These are phyloP conservation scores for Diabrotica balteata DNA, from an alignment of 2,888 invertebrate species.

Conservation along the genomic window DNA sequence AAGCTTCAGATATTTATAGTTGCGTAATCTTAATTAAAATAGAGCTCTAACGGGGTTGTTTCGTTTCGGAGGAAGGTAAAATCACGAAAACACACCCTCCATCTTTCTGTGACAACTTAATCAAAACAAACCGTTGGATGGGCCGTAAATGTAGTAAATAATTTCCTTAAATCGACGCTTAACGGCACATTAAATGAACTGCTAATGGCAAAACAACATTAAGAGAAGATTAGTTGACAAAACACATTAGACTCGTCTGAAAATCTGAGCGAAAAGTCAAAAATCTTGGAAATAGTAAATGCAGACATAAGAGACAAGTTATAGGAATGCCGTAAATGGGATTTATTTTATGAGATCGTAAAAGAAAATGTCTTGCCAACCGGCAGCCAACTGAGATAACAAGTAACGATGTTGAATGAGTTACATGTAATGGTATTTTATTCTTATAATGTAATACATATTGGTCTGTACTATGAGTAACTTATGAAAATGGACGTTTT, in stretches of 20 bases:
- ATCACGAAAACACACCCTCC: background rate
- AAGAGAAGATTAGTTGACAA: slow-evolving; percentile 32
- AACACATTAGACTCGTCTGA: slow-evolving; percentile 28
- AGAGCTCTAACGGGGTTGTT: background rate
- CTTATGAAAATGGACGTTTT: no score
- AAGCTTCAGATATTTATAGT: background rate
- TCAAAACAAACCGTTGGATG: slow-evolving; percentile 30
- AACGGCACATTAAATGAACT: slow-evolving; percentile 30
- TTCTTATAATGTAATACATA: slow-evolving; percentile 8
- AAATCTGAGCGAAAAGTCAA: slow-evolving; percentile 36
- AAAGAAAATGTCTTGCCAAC: slow-evolving; percentile 45
- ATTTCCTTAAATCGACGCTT: slow-evolving; percentile 29
- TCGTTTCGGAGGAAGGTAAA: background rate
- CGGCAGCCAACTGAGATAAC: slow-evolving; percentile 46
- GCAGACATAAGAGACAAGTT: slow-evolving; percentile 33
- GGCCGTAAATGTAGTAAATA: slow-evolving; percentile 29
- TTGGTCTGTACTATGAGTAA: no score
- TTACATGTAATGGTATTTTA: slow-evolving; percentile 32
- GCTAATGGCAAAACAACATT: slow-evolving; percentile 38
- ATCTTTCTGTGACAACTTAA: slow-evolving; percentile 26
- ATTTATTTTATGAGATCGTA: slow-evolving; percentile 47
- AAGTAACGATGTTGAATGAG: slow-evolving; percentile 41
- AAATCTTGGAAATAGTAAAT: slow-evolving; percentile 33
- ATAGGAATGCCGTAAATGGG: slow-evolving; percentile 37
- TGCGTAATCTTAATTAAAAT: background rate